phyloP scores from a whole-genome alignment of 2,113 vertebrate species.

The Clarias magur region DNA sequence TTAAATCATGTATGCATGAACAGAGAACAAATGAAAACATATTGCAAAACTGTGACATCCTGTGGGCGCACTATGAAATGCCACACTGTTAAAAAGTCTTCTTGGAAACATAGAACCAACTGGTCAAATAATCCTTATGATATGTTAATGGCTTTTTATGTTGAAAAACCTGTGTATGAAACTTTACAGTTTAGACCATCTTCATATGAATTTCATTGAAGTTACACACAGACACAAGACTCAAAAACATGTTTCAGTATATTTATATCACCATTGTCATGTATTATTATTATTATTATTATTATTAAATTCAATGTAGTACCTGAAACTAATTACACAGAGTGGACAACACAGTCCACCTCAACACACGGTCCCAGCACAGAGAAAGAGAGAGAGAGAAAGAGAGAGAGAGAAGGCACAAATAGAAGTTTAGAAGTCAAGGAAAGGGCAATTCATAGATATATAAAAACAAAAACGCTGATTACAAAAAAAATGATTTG shows the following conservation, averaged over 20 bases:
- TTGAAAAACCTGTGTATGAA: not conserved
- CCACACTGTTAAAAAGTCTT: not conserved
- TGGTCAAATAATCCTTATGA: not conserved
- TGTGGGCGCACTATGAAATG: not conserved
- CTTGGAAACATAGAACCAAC: not conserved
- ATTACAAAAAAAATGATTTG: not conserved
- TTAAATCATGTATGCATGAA: not conserved
- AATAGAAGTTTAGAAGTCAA: conserved; percentile 64
- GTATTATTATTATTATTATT: conserved; percentile 67
- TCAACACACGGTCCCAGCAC: conserved; percentile 74
- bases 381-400: conserved; percentile 48
- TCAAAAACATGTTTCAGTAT: conserved; percentile 70
- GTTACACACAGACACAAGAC: conserved; percentile 47
- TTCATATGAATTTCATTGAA: not conserved
- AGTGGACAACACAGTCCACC: conserved; percentile 61
- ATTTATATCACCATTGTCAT: conserved; percentile 74
- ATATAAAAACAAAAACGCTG: not conserved
- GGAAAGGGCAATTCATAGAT: conserved; percentile 48
- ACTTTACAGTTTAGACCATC: not conserved
- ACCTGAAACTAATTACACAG: conserved; percentile 79
- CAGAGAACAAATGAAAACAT: not conserved
- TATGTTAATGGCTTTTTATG: not conserved
- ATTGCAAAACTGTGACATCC: not conserved
- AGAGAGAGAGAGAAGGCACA: conserved; percentile 69
- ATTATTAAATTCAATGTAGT: conserved; percentile 77